These are phyloP conservation scores for Malurus melanocephalus DNA, from an alignment of 2,113 vertebrate genomes.

Conservation along the genomic window DNA sequence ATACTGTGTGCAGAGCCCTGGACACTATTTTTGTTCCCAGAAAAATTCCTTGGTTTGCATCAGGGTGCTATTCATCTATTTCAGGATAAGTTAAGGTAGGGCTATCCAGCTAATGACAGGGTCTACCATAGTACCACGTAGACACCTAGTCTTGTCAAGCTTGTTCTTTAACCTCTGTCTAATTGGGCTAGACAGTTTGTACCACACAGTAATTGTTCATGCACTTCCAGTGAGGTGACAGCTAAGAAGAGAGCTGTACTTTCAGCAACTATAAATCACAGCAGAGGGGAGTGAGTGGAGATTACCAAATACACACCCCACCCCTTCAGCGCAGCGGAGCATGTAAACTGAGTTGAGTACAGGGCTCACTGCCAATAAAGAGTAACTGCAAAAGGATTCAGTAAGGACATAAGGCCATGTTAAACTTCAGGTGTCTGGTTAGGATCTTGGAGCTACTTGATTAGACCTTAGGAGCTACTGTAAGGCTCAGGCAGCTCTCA, in stretches of 20 bases:
- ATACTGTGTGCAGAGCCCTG: neutral
- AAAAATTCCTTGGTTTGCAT: conserved; percentile 19
- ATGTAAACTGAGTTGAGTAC: neutral
- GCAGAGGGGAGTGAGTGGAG: neutral
- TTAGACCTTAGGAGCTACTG: neutral
- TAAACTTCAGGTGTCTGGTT: neutral
- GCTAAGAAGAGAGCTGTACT: conserved; percentile 28
- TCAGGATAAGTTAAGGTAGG: conserved; percentile 51
- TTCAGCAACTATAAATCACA: conserved; percentile 31
- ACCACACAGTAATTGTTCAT: conserved; percentile 29
- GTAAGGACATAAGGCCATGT: neutral
- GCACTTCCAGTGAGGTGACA: conserved; percentile 41
- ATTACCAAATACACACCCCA: neutral
- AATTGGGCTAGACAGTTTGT: conserved; percentile 53
- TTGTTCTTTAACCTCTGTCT: conserved; percentile 49
- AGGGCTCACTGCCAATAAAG: neutral
- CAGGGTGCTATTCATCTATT: conserved; percentile 35
- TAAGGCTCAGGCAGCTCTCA: neutral
- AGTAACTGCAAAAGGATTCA: neutral
- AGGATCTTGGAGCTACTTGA: neutral
- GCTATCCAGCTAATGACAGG: conserved; percentile 51
- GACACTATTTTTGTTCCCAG: conserved; percentile 23
- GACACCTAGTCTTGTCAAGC: conserved; percentile 55
- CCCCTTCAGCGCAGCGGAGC: neutral
- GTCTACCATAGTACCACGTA: conserved; percentile 3